Conservation (phyloP, 2,797 vertebrate species). For the Mormyrus hasselquistii region DNA sequence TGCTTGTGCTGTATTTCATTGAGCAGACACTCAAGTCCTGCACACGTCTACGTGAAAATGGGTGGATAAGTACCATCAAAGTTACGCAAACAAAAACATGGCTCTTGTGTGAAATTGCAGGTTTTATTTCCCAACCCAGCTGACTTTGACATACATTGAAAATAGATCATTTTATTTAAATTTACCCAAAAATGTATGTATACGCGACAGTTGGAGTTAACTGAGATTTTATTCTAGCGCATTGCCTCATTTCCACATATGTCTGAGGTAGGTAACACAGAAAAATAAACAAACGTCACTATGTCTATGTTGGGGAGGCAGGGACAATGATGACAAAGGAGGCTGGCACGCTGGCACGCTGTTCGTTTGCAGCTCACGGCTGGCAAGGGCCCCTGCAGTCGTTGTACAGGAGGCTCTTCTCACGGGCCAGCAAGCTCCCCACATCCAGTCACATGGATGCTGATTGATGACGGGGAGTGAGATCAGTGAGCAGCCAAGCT, state of each 20-base stretch:
- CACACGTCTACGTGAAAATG: neutral
- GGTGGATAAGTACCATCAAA: slow-evolving; percentile 1
- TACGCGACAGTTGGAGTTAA: neutral
- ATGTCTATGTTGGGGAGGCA: neutral
- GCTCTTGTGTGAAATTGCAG: neutral
- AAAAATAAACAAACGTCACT: neutral
- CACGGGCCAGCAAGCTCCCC: neutral
- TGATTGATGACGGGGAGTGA: neutral
- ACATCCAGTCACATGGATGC: neutral
- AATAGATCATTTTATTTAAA: neutral
- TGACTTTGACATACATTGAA: neutral
- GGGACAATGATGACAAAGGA: neutral
- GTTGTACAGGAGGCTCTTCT: neutral
- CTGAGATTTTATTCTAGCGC: neutral
- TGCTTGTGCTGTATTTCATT: neutral
- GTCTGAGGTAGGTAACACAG: neutral
- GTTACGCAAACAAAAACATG: neutral
- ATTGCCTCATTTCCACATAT: neutral
- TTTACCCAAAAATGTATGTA: neutral
- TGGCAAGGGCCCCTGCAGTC: neutral
- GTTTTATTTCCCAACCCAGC: neutral
- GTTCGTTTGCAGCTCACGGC: neutral
- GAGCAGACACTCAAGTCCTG: neutral
- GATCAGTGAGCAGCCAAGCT: neutral
- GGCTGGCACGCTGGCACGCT: neutral